Base-by-base conservation (phyloP, 2,888 invertebrate species). In the Plebejus melissa region DNA sequence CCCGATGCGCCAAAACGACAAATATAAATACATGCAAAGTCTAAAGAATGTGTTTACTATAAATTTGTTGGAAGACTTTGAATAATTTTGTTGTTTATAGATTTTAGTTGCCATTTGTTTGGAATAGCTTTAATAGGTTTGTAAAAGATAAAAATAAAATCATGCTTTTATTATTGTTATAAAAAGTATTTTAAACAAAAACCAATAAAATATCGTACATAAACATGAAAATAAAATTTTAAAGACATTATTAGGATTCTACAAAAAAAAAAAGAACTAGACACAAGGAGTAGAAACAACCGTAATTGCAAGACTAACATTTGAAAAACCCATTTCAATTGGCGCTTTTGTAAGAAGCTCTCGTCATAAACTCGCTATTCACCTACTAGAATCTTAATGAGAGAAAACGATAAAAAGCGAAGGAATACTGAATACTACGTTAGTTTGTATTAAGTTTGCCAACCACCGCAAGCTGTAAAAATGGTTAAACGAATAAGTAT, bases 401-500 rank as follows among this genome's bases (percentile, higher is more conserved):
- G 79, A 77, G 76, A 78, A 77, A 77, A 77, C 75, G 77, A 80
- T 82, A 82, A 83, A 83, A 81, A 83, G 54, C 81, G 78, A 77
- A 32, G 76, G 75, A 76, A 76, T 78, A 78, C 71, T 74, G 78
- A 80, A 81, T 81, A 79, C 77, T 79, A 81, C 80, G 81, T 81
- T 81, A 79, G 81, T 82, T 80, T 81, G 79, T 82, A 81, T 81
- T 80, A 81, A 81, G 81, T 82, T 83, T 87, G 84, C 85, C 80
- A 82, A 80, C 77, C 79, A 82, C 80, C 76, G 78, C 80, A 80
- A 79, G 81, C 75, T 79, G 83, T 83, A 85, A 87, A 86, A 87
- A 87, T 85, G 82, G 83, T 83, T 83, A 82, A 82, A 82, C 80
- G 81, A 80, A 81, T 80, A 79, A 78, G 84, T 85, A 87, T 86